phyloP scores from a whole-genome alignment of 2,888 invertebrate genomes.

The Steromphala cineraria region DNA sequence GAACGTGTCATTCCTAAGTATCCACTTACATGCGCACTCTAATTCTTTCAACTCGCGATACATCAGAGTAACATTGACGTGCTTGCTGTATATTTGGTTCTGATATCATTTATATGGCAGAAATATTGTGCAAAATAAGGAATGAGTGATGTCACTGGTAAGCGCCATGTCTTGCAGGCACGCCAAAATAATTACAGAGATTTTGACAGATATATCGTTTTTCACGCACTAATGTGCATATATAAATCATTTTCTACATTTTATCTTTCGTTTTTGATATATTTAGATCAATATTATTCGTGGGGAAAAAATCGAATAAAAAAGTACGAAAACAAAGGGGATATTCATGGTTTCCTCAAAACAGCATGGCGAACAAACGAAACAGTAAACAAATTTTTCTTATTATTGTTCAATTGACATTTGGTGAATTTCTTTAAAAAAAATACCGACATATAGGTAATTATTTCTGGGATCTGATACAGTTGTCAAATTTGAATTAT shows the following conservation, averaged over 20 bases:
- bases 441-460: constrained; percentile 27
- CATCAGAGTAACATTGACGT: neutral
- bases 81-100: neutral
- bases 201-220: neutral
- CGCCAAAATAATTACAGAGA: constrained; percentile 9
- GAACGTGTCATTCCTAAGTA: constrained; percentile 13
- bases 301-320: constrained; percentile 4
- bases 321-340: constrained; percentile 38
- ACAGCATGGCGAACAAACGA: constrained; percentile 29
- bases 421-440: neutral
- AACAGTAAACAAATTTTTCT: constrained; percentile 24
- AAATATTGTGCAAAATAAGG: constrained; percentile 17
- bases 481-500: constrained; percentile 11
- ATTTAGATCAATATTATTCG: neutral
- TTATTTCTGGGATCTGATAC: constrained; percentile 30
- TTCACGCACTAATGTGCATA: neutral
- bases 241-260: neutral
- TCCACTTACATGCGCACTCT: constrained; percentile 14
- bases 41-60: constrained; percentile 3
- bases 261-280: neutral
- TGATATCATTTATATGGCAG: neutral
- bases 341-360: constrained; percentile 27
- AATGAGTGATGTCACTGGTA: constrained; percentile 15
- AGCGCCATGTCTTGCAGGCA: constrained; percentile 21
- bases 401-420: neutral